A percentile compares a stretch with the other conserved stretches of the same genome.
Evolutionary conservation across 2,797 vertebrate genomes (phyloP).

Genomic region (Myotis findleyi): DNA sequence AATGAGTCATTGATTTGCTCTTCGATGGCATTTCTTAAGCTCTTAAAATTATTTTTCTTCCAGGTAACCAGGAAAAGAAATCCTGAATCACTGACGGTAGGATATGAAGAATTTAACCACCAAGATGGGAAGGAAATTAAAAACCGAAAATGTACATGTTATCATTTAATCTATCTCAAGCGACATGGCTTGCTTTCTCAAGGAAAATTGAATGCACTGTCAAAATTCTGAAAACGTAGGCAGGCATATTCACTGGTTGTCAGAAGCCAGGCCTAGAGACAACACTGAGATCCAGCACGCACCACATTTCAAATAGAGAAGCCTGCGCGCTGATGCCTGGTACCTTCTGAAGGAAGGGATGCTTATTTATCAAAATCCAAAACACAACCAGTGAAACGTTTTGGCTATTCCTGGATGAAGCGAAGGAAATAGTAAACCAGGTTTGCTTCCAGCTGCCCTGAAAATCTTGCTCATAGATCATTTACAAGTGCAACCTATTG

Average conservation of each 20-base stretch:
- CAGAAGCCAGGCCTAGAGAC: background rate
- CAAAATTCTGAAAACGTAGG: background rate
- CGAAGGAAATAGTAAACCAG: background rate
- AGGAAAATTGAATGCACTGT: conserved; percentile 4
- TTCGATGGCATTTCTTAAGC: background rate
- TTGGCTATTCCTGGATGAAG: background rate
- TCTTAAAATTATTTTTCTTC: conserved; percentile 76
- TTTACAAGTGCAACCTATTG: background rate
- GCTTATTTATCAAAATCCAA: conserved; percentile 37
- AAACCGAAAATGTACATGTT: background rate
- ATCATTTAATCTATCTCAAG: conserved; percentile 17
- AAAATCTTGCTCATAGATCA: conserved; percentile 26
- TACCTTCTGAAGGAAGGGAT: background rate
- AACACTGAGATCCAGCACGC: background rate
- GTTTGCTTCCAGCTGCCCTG: background rate
- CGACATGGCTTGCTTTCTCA: conserved; percentile 50
- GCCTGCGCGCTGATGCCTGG: background rate
- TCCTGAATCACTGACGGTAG: conserved; percentile 30
- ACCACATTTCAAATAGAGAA: background rate
- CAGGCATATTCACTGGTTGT: background rate
- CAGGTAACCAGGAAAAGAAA: conserved; percentile 78
- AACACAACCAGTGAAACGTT: conserved; percentile 1
- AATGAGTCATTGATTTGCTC: background rate
- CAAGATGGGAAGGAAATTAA: conserved; percentile 65
- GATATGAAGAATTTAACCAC: conserved; percentile 69